Base-by-base conservation (phyloP, 2,888 invertebrate genomes). In the Eilema griseolum region DNA sequence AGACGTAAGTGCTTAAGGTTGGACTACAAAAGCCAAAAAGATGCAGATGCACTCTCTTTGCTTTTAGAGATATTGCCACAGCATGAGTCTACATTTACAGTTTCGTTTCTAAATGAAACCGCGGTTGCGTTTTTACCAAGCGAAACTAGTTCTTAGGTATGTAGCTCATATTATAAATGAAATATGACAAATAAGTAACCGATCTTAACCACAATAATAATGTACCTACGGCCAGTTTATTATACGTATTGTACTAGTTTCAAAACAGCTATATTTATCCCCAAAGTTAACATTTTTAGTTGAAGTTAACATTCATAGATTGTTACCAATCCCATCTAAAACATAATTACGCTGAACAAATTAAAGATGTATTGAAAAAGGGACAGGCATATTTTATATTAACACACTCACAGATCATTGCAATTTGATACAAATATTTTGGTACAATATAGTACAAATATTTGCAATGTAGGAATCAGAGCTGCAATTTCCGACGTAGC, bases 31-130 rank as follows among this genome's bases (percentile, higher is more conserved):
- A 88, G 84, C 80, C 78, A 79, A 80, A 81, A 85, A 87, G 85
- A 87, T 86, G 83, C 81, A 84, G 86, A 85, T 86, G 88, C 86
- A 88, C 86, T 86, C 86, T 86, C 85, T 85, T 87, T 84, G 90
- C 90, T 92, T 91, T 92, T 86, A 92, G 83, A 88, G 85, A 88
- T 88, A 91, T 90, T 90, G 86, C 81, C 75, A 75, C 82, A 80
- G 72, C 76, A 78, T 81, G 76, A 83, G 84, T 80, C 74, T 79
- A 70, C 69, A 67, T 68, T 70, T 71, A 68, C 63, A 76, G 75
- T 77, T 81, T 79, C 79, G 69, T 78, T 79, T 71, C 77, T 75
- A 73, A 77, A 78, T 75, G 64, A 63, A 66, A 68, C 64, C 62
- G 37, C 66, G 46, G 60, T 61, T 62, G 69, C 75, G 71, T 77